phyloP scores from a whole-genome alignment of 2,797 vertebrate species.

The Betta splendens region DNA sequence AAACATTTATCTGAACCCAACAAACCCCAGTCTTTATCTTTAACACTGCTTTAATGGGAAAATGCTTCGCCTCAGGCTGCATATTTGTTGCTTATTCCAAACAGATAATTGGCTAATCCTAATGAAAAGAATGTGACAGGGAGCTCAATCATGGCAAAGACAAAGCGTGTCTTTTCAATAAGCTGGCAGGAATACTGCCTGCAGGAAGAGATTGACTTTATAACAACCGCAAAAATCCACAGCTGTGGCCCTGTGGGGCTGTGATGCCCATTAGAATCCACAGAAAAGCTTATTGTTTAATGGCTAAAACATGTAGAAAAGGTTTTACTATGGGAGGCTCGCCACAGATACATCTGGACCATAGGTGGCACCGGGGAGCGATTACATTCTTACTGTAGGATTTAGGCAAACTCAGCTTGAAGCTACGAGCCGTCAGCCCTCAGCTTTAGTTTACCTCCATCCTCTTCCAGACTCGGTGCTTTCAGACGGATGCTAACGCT shows the following conservation, averaged over 20 bases:
- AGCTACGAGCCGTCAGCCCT: background rate
- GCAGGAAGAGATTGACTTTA: constrained; percentile 10
- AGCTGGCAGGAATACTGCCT: constrained; percentile 8
- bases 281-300: background rate
- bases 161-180: constrained; percentile 22
- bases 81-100: constrained; percentile 25
- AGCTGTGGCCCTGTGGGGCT: constrained; percentile 1
- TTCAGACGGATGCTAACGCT: background rate
- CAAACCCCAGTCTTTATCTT: constrained; percentile 11
- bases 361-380: background rate
- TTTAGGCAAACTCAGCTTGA: too few species aligned
- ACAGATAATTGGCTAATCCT: constrained; percentile 20
- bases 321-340: background rate
- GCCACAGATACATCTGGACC: constrained; percentile 1
- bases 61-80: background rate
- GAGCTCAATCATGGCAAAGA: constrained; percentile 19
- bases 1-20: constrained; percentile 11
- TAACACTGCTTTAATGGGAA: constrained; percentile 3
- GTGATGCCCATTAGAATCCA: background rate
- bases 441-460: constrained; percentile 8
- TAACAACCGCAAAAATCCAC: constrained; percentile 13
- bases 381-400: background rate
- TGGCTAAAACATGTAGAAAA: background rate
- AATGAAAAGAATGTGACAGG: constrained; percentile 2
- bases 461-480: background rate